Evolutionary conservation across 2,113 vertebrate species (phyloP).

Genomic region (Archocentrus centrarchus): DNA sequence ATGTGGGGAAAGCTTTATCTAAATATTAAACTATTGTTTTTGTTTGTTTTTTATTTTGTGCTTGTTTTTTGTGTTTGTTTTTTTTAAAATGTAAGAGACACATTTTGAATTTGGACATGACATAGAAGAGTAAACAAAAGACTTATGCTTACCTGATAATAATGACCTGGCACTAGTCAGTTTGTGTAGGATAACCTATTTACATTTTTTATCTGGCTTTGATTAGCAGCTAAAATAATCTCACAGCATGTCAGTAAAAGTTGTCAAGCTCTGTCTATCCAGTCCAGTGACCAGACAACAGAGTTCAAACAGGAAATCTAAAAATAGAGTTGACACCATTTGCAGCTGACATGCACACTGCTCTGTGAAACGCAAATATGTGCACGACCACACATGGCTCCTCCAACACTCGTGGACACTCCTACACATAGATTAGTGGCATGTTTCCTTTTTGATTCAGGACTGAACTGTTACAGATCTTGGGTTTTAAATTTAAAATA

Average conservation of each 20-base stretch:
- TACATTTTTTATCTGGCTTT: background rate
- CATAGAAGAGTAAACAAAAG: no score
- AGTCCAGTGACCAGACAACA: slow-evolving; percentile 39
- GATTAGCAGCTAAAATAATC: slow-evolving; percentile 15
- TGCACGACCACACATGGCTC: slow-evolving; percentile 26
- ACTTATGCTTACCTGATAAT: background rate
- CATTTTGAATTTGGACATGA: no score
- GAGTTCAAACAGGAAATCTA: slow-evolving; percentile 53
- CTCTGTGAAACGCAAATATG: slow-evolving; percentile 36
- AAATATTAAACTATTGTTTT: background rate
- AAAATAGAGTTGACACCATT: slow-evolving; percentile 71
- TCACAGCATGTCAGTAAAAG: slow-evolving; percentile 5
- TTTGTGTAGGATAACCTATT: background rate
- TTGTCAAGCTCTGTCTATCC: slow-evolving; percentile 12
- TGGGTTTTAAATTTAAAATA: background rate
- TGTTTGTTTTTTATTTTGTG: background rate
- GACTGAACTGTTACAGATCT: background rate
- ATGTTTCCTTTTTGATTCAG: background rate
- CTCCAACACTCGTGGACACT: background rate
- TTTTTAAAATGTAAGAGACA: no score
- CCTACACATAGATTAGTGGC: background rate
- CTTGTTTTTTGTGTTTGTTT: background rate
- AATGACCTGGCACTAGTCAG: background rate
- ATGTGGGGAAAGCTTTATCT: background rate
- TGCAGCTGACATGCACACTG: slow-evolving; percentile 67